phyloP scores from a whole-genome alignment of 1,140 invertebrate species.

The Drosophila nannoptera region DNA sequence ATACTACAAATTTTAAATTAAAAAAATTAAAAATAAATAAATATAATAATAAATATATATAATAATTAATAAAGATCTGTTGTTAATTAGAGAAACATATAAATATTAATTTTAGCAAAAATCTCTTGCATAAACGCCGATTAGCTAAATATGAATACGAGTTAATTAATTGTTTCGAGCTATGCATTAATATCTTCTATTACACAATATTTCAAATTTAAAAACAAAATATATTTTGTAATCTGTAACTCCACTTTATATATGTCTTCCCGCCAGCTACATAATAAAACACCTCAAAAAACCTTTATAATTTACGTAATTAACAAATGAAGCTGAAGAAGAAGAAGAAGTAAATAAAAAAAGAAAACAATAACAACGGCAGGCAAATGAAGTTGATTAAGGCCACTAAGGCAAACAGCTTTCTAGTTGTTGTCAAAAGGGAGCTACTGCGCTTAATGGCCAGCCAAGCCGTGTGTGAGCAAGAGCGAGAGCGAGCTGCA shows the following conservation, averaged over 20 bases:
- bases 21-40: not conserved
- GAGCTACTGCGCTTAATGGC: conserved; percentile 21
- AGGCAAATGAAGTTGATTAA: conserved; percentile 51
- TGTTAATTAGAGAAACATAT: not conserved
- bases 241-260: not conserved
- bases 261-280: not conserved
- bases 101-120: not conserved
- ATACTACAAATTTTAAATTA: conserved; percentile 8
- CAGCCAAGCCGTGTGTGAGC: not conserved
- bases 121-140: not conserved
- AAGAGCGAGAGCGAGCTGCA: not conserved
- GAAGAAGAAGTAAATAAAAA: too few relatives aligned
- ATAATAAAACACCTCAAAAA: conserved; percentile 3
- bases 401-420: conserved; percentile 45
- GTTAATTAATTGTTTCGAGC: not conserved
- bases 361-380: conserved; percentile 6
- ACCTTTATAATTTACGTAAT: conserved; percentile 2
- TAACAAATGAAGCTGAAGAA: not conserved
- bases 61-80: not conserved
- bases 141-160: too few relatives aligned
- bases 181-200: not conserved
- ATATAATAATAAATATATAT: not conserved
- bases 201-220: not conserved
- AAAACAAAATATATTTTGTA: not conserved
- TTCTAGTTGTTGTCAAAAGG: conserved; percentile 41